Percentiles rank a stretch among this genome's conserved stretches.
These are phyloP conservation scores for Drosophila subobscura DNA, from an alignment of 1,140 invertebrate species.

Conservation along the genomic window DNA sequence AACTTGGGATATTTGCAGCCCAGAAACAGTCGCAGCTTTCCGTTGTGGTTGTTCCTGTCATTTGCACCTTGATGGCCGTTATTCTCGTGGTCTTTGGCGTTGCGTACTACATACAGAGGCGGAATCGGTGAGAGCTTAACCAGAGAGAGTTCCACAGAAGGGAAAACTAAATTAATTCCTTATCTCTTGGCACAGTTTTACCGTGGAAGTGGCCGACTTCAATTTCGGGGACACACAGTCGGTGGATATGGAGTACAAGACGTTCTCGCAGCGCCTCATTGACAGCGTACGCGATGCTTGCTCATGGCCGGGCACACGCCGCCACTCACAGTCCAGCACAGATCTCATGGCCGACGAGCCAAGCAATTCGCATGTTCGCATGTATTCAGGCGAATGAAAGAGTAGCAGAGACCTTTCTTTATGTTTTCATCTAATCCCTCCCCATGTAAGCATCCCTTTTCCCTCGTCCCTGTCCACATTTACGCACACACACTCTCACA, in stretches of 20 bases:
- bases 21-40: conserved; percentile 90
- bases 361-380: conserved; percentile 23
- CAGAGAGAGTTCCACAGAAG: neutral
- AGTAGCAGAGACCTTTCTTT: conserved; percentile 18
- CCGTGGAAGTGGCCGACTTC: conserved; percentile 93
- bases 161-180: neutral
- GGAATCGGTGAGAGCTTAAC: conserved; percentile 85
- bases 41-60: conserved; percentile 92
- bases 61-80: conserved; percentile 90
- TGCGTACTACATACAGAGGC: conserved; percentile 92
- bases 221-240: conserved; percentile 91
- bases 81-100: conserved; percentile 93
- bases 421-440: conserved; percentile 15
- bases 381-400: conserved; percentile 2
- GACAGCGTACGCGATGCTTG: conserved; percentile 88
- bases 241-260: conserved; percentile 92
- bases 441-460: conserved; percentile 13
- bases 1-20: conserved; percentile 84
- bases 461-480: conserved; percentile 35
- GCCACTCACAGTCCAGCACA: conserved; percentile 67
- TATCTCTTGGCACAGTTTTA: conserved; percentile 85
- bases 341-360: conserved; percentile 73
- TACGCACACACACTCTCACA: conserved; percentile 54
- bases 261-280: conserved; percentile 90
- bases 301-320: conserved; percentile 61